Evolutionary conservation across 2,888 invertebrate species (phyloP), one percentile per base, ranked within the genome.

Genomic region (Erebia epiphron): DNA sequence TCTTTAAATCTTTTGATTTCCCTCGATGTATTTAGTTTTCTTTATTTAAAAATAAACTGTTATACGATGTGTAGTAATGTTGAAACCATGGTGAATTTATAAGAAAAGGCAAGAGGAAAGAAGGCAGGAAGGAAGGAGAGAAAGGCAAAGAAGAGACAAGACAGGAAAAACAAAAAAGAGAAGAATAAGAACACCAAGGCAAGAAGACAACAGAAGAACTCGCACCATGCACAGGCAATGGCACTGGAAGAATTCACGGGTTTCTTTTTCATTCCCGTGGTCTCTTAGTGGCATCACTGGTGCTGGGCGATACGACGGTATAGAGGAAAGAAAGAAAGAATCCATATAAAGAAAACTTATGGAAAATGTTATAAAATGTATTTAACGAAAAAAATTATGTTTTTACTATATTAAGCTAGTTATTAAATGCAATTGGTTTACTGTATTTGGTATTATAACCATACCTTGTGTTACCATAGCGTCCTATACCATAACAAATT

Each of bases 161-260:
- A 50, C 35, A 14, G 50, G 49, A 78, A 50, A 74, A 75, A 74
- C 58, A 71, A 75, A 65, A 73, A 73, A 16, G 26, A 41, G 56
- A 43, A 54, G 74, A 49, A 72, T 4, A 2, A 13, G 46, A 4
- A 46, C 13, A 46, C 11, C 13, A 46, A 46, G 11, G 46, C 46
- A 10, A 46, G 46, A 46, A 46, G 4, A 77, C 73, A 69, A 77
- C 75, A 81, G 76, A 85, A 86, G 78, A 81, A 69, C 76, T 86
- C 90, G 92, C 90, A 86, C 89, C 86, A 90, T 83, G 90, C 94
- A 93, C 96, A 95, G 95, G 95, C 95, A 96, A 96, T 96, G 96
- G 96, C 96, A 96, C 96, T 96, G 96, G 96, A 96, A 96, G 96
- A 96, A 96, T 96, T 96, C 96, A 96, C 96, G 96, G 96, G 96